Evolutionary conservation across 2,888 invertebrate species (phyloP), one percentile per base, ranked within the genome.

Genomic region (Theretra japonica): DNA sequence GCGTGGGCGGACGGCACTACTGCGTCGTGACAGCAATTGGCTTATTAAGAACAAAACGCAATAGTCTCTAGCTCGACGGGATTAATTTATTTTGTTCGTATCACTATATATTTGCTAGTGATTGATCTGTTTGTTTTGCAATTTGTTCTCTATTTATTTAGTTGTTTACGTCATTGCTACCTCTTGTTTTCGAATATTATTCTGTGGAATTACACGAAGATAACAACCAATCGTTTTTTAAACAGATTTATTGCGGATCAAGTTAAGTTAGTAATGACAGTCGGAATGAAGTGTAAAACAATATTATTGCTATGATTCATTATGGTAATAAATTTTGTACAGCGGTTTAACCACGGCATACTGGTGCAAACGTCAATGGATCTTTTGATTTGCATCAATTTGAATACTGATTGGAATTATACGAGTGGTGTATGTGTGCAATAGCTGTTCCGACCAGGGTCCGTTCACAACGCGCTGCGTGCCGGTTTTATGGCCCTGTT

Each of bases 321-420:
- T 57, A 69, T 21, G 41, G 56, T 53, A 53, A 56, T 69, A 53
- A 53, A 68, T 41, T 41, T 58, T 80, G 77, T 78, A 83, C 79
- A 80, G 76, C 78, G 57, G 30, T n/a, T 33, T 69, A 50, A 62
- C 62, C 19, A 70, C 41, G 48, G 70, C 79, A 79, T 79, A 83
- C 83, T 85, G 83, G 82, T 82, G 85, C 87, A 87, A 87, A 89
- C 86, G 85, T 83, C 90, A 86, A 90, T 90, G 90, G 89, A 91
- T 91, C 89, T 89, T 88, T 89, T 86, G 87, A 90, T 91, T 90
- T 89, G 89, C 90, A 90, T 90, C 86, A 88, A 91, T 91, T 90
- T 91, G 89, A 91, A 91, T 90, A 89, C 86, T 90, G 90, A 92
- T 91, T 90, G 88, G 88, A 88, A 88, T 89, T 89, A 89, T 86